phyloP scores from a whole-genome alignment of 2,113 vertebrate genomes.

The Syngnathus floridae region DNA sequence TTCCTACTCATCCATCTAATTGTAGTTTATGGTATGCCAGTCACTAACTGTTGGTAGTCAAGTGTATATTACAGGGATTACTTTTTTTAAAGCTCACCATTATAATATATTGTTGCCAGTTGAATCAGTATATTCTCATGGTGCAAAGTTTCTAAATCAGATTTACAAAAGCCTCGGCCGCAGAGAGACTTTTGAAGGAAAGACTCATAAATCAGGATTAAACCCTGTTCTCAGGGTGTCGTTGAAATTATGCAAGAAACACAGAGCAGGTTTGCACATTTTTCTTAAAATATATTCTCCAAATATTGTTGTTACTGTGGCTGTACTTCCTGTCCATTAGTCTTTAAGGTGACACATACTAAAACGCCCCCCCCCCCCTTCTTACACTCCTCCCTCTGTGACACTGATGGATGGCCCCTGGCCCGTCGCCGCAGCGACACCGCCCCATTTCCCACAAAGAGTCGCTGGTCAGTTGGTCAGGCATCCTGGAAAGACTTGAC shows the following conservation, averaged over 20 bases:
- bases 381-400: constrained; percentile 36
- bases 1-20: not conserved
- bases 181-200: constrained; percentile 54
- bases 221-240: constrained; percentile 26
- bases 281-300: constrained; percentile 69
- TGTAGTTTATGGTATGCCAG: too few species aligned
- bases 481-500: constrained; percentile 27
- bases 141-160: constrained; percentile 23
- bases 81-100: not conserved
- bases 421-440: constrained; percentile 61
- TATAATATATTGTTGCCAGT: not conserved
- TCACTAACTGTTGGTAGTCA: constrained; percentile 3
- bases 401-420: constrained; percentile 76
- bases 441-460: constrained; percentile 75
- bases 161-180: constrained; percentile 27
- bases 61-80: constrained; percentile 12
- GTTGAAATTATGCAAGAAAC: constrained; percentile 49
- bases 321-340: constrained; percentile 78
- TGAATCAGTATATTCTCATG: constrained; percentile 5
- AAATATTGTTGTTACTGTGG: constrained; percentile 77
- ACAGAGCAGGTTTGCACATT: constrained; percentile 29
- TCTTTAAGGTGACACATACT: constrained; percentile 72
- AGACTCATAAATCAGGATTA: constrained; percentile 64
- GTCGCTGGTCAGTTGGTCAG: constrained; percentile 58
- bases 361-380: constrained; percentile 38